Percentiles rank a stretch among this genome's conserved stretches.
These are phyloP conservation scores for Parus major DNA, from an alignment of 2,113 vertebrate genomes.

Conservation along the genomic window DNA sequence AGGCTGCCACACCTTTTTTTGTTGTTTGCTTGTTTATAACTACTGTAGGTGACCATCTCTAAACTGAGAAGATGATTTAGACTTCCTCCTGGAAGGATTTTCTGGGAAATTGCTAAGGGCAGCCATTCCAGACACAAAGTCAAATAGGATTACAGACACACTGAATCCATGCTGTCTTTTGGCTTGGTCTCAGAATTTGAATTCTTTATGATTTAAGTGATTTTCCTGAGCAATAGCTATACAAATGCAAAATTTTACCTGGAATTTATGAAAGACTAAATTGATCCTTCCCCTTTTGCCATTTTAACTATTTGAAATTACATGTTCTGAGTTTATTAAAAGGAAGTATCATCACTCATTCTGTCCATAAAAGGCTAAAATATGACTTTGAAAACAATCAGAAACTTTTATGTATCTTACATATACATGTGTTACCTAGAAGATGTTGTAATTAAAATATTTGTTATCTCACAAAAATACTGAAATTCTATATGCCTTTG, in stretches of 20 bases:
- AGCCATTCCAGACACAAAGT: background rate
- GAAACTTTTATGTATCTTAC: background rate
- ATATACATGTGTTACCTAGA: background rate
- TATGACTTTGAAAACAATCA: background rate
- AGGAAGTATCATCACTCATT: background rate
- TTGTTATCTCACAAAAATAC: background rate
- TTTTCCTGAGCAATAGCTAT: background rate
- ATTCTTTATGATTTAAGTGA: background rate
- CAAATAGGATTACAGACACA: background rate
- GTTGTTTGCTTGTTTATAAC: background rate
- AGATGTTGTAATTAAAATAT: background rate
- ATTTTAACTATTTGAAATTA: background rate
- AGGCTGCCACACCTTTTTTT: background rate
- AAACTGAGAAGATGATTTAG: background rate
- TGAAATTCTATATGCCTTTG: background rate
- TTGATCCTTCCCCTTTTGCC: background rate
- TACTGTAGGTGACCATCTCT: background rate
- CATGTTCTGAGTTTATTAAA: background rate
- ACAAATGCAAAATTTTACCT: background rate
- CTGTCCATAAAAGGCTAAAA: background rate
- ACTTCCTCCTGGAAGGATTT: background rate
- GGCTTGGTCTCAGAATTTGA: background rate
- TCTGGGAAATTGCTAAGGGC: background rate
- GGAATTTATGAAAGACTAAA: background rate
- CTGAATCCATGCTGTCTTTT: background rate